phyloP scores from a whole-genome alignment of 2,113 vertebrate genomes.

The Elachura formosa region DNA sequence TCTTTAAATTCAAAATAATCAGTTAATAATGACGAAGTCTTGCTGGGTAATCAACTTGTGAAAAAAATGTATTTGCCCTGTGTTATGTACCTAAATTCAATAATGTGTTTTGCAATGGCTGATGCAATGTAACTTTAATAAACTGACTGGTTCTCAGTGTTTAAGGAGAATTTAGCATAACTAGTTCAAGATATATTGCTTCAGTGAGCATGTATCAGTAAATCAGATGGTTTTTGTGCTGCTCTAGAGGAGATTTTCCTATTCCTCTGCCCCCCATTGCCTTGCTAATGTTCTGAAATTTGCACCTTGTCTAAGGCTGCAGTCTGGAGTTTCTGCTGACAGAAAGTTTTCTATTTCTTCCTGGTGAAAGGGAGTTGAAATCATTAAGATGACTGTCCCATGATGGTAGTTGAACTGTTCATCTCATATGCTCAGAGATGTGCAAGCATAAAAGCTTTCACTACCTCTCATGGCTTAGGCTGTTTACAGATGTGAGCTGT shows the following conservation, averaged over 20 bases:
- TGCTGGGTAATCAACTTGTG: not conserved
- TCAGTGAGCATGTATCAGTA: not conserved
- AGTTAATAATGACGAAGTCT: not conserved
- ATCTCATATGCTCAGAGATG: rapidly evolving
- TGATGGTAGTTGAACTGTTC: not conserved
- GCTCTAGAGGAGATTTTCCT: not conserved
- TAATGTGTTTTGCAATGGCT: not conserved
- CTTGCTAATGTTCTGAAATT: not conserved
- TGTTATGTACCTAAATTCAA: not conserved
- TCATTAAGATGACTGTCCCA: not conserved
- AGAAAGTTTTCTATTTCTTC: not conserved
- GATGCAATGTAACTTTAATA: not conserved
- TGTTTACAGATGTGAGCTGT: not conserved
- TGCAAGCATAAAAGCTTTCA: not conserved
- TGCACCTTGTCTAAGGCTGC: not conserved
- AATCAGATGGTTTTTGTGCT: not conserved
- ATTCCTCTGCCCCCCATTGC: rapidly evolving
- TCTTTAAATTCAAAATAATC: not conserved
- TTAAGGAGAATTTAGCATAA: not conserved
- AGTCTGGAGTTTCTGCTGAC: not conserved
- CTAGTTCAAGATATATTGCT: not conserved
- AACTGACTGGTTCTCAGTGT: not conserved
- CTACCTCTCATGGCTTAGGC: not conserved
- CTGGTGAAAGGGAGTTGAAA: not conserved
- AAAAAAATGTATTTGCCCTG: not conserved